Base-by-base conservation (phyloP, 2,888 invertebrate species). In the Lasioglossum malachurum region DNA sequence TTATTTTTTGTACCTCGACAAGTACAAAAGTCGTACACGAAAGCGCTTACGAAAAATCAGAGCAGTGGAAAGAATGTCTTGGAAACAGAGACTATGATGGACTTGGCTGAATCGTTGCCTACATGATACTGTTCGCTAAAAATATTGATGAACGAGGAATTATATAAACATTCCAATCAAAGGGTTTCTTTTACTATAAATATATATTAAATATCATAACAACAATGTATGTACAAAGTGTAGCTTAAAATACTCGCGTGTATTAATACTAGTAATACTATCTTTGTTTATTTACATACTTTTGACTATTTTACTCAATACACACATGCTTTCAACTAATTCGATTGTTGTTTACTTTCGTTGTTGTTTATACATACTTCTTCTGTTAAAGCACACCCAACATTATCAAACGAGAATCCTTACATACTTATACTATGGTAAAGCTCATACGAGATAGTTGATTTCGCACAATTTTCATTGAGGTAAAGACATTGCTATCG, bases 101-200 rank as follows among this genome's bases (percentile, higher is more conserved):
- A 96, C 82, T 92, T 96, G 72, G 96, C 95, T 88, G 95, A 96
- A 77, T 96, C 94, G 87, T 94, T 96, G 83, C 96, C 96, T 16
- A 75, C 91, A 41, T 92, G 93, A 49, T 73, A n/a, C 19, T 69
- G 27, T 41, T 10, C 1, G 27, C 49, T 35, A 71, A 31, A 41
- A n/a, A 73, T 74, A 64, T 12, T 31, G 16, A 1, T 2, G 14
- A 41, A 12, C 4, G 0, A 57, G 57, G 57, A 57, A 57, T 78
- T 44, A 49, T 77, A 75, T 53, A 67, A 64, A 78, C 19, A 53
- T 53, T 23, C 72, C 73, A 57, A 2, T 80, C 73, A 84, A 84
- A 67, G 71, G 8, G 72, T 82, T 84, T 64, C 23, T 67, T 84
- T 88, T 92, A 86, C 89, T 90, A 92, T 91, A 92, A 91, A 92